A percentile compares a stretch with the other conserved stretches of the same genome.
These are phyloP conservation scores for Bombus huntii DNA, from an alignment of 1,140 invertebrate genomes.

Conservation along the genomic window DNA sequence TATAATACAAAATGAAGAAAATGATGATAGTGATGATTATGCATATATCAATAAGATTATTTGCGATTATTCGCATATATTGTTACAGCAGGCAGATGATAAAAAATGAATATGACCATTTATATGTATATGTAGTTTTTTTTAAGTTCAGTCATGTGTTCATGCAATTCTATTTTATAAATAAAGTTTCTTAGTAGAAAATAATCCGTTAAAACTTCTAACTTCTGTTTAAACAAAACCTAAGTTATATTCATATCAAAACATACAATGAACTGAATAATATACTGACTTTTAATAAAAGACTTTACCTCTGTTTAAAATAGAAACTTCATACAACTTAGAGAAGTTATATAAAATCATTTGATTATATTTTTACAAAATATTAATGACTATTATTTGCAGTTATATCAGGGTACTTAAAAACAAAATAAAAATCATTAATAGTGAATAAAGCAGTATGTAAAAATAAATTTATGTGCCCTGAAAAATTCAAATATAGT, in stretches of 20 bases:
- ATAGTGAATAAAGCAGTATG: conserved; percentile 37
- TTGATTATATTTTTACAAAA: conserved; percentile 46
- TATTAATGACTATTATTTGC: conserved; percentile 53
- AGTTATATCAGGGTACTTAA: conserved; percentile 35
- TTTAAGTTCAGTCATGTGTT: conserved; percentile 68
- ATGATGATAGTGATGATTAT: conserved; percentile 62
- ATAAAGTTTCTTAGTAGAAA: conserved; percentile 45
- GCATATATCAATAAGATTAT: conserved; percentile 60
- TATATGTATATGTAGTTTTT: conserved; percentile 50
- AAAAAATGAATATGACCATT: conserved; percentile 58
- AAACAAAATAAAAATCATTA: conserved; percentile 56
- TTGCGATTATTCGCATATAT: conserved; percentile 53
- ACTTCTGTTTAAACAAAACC: conserved; percentile 50
- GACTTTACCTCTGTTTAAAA: conserved; percentile 7
- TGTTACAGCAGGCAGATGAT: conserved; percentile 54
- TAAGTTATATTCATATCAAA: conserved; percentile 22
- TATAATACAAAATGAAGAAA: conserved; percentile 69
- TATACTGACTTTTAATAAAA: conserved; percentile 19
- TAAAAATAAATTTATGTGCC: conserved; percentile 54
- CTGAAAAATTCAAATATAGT: conserved; percentile 9
- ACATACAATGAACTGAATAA: conserved; percentile 8
- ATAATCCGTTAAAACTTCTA: conserved; percentile 52
- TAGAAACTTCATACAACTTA: not conserved
- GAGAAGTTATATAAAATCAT: not conserved
- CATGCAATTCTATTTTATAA: conserved; percentile 57